Conservation (phyloP, 2,797 vertebrate species). For the Alca torda region DNA sequence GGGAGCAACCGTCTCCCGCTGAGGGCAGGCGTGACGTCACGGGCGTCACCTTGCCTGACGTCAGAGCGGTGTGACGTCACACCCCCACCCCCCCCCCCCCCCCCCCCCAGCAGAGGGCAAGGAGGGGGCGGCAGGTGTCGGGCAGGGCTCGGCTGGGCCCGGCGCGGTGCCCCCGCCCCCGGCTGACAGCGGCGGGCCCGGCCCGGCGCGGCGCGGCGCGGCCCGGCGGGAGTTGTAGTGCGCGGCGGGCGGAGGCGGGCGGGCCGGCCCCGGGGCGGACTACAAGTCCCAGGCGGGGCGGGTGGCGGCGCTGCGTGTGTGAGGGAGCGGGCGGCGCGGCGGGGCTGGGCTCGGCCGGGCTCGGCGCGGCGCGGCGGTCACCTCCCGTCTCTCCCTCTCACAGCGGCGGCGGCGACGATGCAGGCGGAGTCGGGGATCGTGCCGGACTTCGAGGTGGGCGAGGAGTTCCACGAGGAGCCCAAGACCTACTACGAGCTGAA, state of each 20-base stretch:
- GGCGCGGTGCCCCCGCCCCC: background rate
- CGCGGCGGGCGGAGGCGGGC: background rate
- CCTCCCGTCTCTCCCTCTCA: conserved; percentile 7
- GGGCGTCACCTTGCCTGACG: background rate
- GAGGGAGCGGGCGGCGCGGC: background rate
- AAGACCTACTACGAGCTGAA: conserved; percentile 98
- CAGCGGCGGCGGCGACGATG: conserved; percentile 73
- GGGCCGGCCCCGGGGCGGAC: conserved; percentile 66
- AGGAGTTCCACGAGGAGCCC: conserved; percentile 94
- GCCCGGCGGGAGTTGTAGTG: conserved; percentile 80
- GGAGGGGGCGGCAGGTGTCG: background rate
- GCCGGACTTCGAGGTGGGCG: conserved; percentile 93
- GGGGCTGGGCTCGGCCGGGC: background rate
- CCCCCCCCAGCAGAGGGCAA: background rate
- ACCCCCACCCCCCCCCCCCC: no score
- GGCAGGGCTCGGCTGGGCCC: background rate
- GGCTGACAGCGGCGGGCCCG: background rate
- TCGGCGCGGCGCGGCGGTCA: background rate
- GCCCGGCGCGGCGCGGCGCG: background rate
- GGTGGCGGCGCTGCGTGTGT: background rate
- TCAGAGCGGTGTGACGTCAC: background rate
- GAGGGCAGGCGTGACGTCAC: background rate
- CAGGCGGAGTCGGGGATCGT: conserved; percentile 96
- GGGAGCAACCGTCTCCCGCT: no score
- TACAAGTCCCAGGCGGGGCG: conserved; percentile 76